These are phyloP conservation scores for Parauchenoglanis punctatus DNA, from an alignment of 2,797 vertebrate genomes.

Conservation along the genomic window DNA sequence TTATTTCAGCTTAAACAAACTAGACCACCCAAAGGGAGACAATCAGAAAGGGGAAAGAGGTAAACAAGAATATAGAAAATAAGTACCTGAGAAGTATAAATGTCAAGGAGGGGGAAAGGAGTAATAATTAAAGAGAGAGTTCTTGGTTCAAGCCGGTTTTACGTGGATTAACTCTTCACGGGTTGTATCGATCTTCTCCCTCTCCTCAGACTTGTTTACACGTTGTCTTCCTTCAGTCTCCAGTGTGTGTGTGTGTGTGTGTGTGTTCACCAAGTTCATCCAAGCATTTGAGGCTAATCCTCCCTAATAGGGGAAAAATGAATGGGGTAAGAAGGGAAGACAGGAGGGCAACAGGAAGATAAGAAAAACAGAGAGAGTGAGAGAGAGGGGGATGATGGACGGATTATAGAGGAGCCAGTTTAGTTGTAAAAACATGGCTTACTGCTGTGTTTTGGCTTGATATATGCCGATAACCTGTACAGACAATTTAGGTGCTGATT, in stretches of 20 bases:
- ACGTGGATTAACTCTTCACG: slow-evolving; percentile 50
- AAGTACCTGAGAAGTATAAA: background rate
- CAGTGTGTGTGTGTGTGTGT: slow-evolving; percentile 35
- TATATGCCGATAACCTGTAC: slow-evolving; percentile 63
- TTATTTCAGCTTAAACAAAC: background rate
- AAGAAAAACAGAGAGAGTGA: slow-evolving; percentile 42
- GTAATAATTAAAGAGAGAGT: slow-evolving; percentile 40
- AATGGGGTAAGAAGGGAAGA: slow-evolving; percentile 37
- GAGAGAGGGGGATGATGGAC: slow-evolving; percentile 20
- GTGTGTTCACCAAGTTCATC: slow-evolving; percentile 69
- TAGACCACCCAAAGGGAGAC: background rate
- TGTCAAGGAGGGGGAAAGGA: background rate
- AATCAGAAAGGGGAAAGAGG: background rate
- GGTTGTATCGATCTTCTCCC: slow-evolving; percentile 50
- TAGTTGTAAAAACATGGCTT: slow-evolving; percentile 60
- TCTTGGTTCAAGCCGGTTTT: slow-evolving; percentile 30
- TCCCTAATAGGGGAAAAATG: slow-evolving; percentile 76
- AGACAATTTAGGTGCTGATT: slow-evolving; percentile 48
- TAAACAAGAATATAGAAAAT: slow-evolving; percentile 16
- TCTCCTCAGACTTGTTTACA: slow-evolving; percentile 55
- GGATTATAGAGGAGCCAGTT: slow-evolving; percentile 56
- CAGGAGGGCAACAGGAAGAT: slow-evolving; percentile 47
- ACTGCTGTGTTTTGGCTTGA: slow-evolving; percentile 66
- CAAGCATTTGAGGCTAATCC: slow-evolving; percentile 82
- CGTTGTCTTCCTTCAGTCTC: slow-evolving; percentile 53